Percentiles rank a stretch among this genome's conserved stretches.
Conservation (phyloP, 2,797 vertebrate species). For the Micropoecilia bifurca region DNA sequence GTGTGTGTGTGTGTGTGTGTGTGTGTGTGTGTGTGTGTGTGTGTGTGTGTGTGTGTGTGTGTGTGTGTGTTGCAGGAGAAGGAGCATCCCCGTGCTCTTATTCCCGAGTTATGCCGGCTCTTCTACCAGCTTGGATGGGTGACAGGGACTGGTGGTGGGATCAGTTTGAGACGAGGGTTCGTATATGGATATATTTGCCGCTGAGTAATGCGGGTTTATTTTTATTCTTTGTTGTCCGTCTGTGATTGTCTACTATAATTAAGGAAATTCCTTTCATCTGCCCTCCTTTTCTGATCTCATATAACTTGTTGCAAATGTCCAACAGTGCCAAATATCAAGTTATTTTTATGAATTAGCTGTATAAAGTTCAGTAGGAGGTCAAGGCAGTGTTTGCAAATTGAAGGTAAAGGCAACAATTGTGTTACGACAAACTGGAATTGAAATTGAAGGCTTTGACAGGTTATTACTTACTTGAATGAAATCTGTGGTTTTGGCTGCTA, state of each 20-base stretch:
- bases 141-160: slow-evolving; percentile 94
- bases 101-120: slow-evolving; percentile 93
- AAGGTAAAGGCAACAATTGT: slow-evolving; percentile 12
- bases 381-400: slow-evolving; percentile 8
- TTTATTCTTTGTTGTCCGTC: not conserved
- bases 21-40: too few relatives aligned
- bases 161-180: slow-evolving; percentile 92
- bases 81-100: slow-evolving; percentile 90
- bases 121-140: slow-evolving; percentile 98
- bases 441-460: slow-evolving; percentile 48
- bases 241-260: not conserved
- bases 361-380: slow-evolving; percentile 20
- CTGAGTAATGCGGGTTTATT: not conserved
- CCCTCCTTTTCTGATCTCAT: not conserved
- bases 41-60: too few relatives aligned
- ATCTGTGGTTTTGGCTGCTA: slow-evolving; percentile 38
- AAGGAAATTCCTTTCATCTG: not conserved
- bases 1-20: too few relatives aligned
- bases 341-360: not conserved
- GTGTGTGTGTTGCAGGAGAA: slow-evolving; percentile 79
- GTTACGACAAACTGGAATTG: slow-evolving; percentile 32
- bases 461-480: slow-evolving; percentile 50
- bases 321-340: not conserved
- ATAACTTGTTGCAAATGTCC: not conserved
- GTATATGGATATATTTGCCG: slow-evolving; percentile 29